Evolutionary conservation across 2,888 invertebrate genomes (phyloP).

Genomic region (Torymus texanus): DNA sequence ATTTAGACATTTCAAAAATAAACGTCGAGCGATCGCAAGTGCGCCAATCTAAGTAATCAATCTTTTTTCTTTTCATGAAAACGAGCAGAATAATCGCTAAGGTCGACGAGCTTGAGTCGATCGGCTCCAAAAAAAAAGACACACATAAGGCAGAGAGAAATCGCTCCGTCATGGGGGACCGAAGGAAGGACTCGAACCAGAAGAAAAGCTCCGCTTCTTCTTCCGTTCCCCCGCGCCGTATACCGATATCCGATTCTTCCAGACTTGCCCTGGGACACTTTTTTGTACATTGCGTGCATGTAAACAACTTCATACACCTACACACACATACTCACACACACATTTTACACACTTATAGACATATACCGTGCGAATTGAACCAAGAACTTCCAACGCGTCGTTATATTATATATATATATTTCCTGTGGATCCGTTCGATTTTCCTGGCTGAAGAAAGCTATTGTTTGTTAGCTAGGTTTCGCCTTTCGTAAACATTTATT

Average conservation of each 20-base stretch:
- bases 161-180: constrained; percentile 44
- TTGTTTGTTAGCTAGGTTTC: constrained; percentile 6
- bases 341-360: too few relatives aligned
- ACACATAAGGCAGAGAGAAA: constrained; percentile 24
- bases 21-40: neutral
- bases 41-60: constrained; percentile 15
- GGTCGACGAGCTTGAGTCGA: constrained; percentile 48
- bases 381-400: constrained; percentile 25
- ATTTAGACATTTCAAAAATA: neutral
- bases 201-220: constrained; percentile 51
- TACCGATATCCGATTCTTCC: constrained; percentile 51
- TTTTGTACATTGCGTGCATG: constrained; percentile 54
- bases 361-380: constrained; percentile 27
- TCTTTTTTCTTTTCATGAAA: constrained; percentile 50
- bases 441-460: constrained; percentile 17
- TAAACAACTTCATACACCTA: constrained; percentile 29
- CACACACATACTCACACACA: too few relatives aligned
- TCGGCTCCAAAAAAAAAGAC: constrained; percentile 48
- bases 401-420: constrained; percentile 1
- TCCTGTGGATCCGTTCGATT: constrained; percentile 42
- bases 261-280: constrained; percentile 48
- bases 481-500: constrained; percentile 26
- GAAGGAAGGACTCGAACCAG: constrained; percentile 48
- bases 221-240: constrained; percentile 46
- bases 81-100: constrained; percentile 46